phyloP scores from a whole-genome alignment of 2,797 vertebrate species.

The Gobio occitaniae region DNA sequence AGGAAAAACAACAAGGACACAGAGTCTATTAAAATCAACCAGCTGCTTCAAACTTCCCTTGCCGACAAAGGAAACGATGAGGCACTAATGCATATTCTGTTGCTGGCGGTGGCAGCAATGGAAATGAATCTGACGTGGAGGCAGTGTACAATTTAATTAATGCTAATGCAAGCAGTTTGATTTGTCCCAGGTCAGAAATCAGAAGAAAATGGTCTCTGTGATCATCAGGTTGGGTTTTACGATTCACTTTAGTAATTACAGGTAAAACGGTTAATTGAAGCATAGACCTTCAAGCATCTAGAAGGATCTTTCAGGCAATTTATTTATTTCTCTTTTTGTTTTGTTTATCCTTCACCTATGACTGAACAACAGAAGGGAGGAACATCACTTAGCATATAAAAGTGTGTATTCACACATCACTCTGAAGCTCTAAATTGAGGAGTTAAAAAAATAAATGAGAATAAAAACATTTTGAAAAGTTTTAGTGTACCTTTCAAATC shows the following conservation, averaged over 20 bases:
- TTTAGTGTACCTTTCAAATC: constrained; percentile 79
- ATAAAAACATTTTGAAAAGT: constrained; percentile 67
- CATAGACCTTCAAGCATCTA: constrained; percentile 15
- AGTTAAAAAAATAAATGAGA: constrained; percentile 41
- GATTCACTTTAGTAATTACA: constrained; percentile 33
- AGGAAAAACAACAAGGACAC: constrained; percentile 66
- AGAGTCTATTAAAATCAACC: constrained; percentile 60
- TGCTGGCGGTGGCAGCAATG: background rate
- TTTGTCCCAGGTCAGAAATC: constrained; percentile 9
- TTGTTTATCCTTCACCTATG: constrained; percentile 22
- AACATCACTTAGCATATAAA: constrained; percentile 40
- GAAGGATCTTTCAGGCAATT: background rate
- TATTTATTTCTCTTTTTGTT: background rate
- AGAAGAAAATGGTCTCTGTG: constrained; percentile 10
- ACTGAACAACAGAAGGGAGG: constrained; percentile 1
- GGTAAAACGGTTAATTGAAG: constrained; percentile 22
- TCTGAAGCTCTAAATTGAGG: constrained; percentile 57
- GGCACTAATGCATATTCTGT: constrained; percentile 34
- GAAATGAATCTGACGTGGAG: constrained; percentile 35
- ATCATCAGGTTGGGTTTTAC: constrained; percentile 11
- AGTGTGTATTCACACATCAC: constrained; percentile 67
- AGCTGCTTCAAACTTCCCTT: constrained; percentile 54
- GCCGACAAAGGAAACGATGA: constrained; percentile 25
- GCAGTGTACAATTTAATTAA: constrained; percentile 28
- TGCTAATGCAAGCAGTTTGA: constrained; percentile 18